phyloP scores from a whole-genome alignment of 2,888 invertebrate species.

The Argynnis bischoffii region DNA sequence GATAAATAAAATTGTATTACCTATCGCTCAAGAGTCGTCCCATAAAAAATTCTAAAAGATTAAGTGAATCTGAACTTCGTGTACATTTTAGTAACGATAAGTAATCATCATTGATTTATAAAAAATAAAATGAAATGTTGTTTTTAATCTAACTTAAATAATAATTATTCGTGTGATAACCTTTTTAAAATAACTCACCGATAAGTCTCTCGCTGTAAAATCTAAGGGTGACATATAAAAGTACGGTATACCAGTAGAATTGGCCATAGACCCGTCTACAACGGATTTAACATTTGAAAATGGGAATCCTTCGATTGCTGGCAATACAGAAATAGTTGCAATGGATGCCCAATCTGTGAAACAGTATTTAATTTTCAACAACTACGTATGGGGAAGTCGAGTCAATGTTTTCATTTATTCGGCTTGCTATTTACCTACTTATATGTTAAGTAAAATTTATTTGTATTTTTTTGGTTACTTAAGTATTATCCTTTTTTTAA shows the following conservation, averaged over 20 bases:
- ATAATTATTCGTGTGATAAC: no score
- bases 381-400: neutral
- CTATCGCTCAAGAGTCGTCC: no score
- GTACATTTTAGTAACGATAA: no score
- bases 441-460: no score
- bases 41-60: no score
- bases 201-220: conserved; percentile 85
- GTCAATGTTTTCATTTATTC: neutral
- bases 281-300: conserved; percentile 87
- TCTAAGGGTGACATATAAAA: conserved; percentile 88
- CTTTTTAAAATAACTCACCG: conserved; percentile 70
- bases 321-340: conserved; percentile 85
- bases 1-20: no score
- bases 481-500: no score
- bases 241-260: conserved; percentile 88
- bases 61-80: no score
- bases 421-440: no score
- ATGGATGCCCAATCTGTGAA: conserved; percentile 87
- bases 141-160: neutral
- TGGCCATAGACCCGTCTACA: conserved; percentile 85
- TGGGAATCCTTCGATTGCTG: conserved; percentile 84
- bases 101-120: no score
- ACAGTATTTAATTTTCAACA: conserved; percentile 9
- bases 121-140: no score
- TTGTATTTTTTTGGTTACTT: no score